A percentile compares a stretch with the other conserved stretches of the same genome.
Conservation (phyloP, 2,888 invertebrate species). For the Drosophila nigritarsus region DNA sequence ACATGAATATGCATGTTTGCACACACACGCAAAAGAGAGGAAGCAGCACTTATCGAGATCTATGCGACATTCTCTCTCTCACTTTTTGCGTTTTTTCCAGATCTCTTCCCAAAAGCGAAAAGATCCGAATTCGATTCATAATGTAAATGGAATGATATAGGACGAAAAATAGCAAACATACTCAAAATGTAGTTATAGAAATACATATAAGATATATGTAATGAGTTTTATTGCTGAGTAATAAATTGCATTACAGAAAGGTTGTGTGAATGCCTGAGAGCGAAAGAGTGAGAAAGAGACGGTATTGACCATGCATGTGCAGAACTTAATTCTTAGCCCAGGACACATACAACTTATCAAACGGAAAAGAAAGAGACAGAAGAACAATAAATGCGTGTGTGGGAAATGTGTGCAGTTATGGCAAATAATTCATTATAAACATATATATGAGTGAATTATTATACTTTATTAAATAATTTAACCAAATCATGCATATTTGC, state of each 20-base stretch:
- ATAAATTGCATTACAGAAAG: neutral
- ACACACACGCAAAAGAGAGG: neutral
- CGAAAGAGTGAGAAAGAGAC: neutral
- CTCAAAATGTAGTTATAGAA: neutral
- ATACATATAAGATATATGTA: neutral
- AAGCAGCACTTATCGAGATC: neutral
- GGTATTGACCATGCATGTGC: neutral
- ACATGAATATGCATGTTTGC: neutral
- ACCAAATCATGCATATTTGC: neutral
- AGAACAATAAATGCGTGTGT: neutral
- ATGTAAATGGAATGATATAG: neutral
- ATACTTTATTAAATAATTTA: neutral
- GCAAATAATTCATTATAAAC: neutral
- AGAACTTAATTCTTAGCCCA: neutral
- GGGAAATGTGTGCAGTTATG: neutral
- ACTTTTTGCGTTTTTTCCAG: neutral
- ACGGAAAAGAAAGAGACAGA: neutral
- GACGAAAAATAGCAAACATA: neutral
- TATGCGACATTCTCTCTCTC: neutral
- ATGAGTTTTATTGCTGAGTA: neutral
- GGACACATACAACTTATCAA: neutral
- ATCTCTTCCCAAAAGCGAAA: neutral
- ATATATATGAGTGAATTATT: neutral
- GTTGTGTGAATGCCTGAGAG: neutral
- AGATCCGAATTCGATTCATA: neutral